Base-by-base conservation (phyloP, 2,797 vertebrate species). In the Sphenodon punctatus region DNA sequence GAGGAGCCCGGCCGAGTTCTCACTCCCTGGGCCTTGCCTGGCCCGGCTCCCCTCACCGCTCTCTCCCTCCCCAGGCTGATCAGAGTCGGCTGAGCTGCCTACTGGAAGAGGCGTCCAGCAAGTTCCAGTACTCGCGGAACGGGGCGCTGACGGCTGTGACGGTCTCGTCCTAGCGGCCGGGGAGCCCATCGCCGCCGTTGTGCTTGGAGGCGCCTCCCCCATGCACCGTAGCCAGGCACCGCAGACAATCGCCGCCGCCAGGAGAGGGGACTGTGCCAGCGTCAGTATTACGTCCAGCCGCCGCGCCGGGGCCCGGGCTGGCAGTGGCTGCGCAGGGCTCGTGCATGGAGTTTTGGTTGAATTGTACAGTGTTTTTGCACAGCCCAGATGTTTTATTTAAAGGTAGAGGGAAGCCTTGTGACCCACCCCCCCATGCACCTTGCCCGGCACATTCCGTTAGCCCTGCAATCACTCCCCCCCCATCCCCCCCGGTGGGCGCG, bases 31-130 rank as follows among this genome's bases (percentile, higher is more conserved):
- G 39, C 39, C 70, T n/a, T 22, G 39, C 42, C 45, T 45, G 43
- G 12, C 19, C 4, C 45, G 17, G 17, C 43, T 32, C 27, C 36
- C 20, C 51, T 60, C 64, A 20, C 30, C 16, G 20, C 42, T 58
- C 3, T 48, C 25, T 34, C 4, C 45, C n/a, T 53, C 72, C 70
- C 8, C 91, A 99, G 98, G 97, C 97, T 5, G 98, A 99, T 93
- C 98, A 99, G 95, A 97, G 96, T 42, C 95, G 97, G 76, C 97
- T 99, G 25, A 95, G 97, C 59, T 98, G 97, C 46, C 97, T 99
- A 96, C 97, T 99, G 53, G 98, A 99, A 96, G 98, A 99, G 94
- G 98, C 98, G 39, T 98, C 99, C 94, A 97, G 95, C 80, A 99
- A 97, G 95, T 99, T 98, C 96, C 98, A 98, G 93, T 96, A 95